Evolutionary conservation across 2,113 vertebrate species (phyloP).

Genomic region (Otis tarda): DNA sequence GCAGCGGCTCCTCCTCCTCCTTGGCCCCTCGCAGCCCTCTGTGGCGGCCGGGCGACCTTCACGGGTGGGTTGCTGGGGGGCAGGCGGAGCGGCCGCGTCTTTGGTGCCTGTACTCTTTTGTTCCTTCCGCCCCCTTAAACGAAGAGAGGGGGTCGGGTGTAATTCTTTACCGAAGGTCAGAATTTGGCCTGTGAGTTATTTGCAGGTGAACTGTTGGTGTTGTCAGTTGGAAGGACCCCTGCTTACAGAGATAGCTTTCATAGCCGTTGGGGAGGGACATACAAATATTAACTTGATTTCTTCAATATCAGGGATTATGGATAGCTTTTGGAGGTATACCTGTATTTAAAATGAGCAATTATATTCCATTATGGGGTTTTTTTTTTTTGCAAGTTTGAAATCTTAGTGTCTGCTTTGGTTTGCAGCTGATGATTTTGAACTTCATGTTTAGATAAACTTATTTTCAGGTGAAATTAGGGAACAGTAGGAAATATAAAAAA

Average conservation of each 20-base stretch:
- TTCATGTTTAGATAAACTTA: not conserved
- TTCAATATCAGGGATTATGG: not conserved
- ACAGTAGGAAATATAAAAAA: not conserved
- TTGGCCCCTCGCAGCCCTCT: not conserved
- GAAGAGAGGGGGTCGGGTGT: not conserved
- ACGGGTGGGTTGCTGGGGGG: not conserved
- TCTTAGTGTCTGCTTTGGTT: not conserved
- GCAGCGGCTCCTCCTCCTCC: not conserved
- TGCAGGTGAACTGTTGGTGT: not conserved
- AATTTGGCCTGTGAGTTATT: not conserved
- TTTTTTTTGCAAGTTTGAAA: not conserved
- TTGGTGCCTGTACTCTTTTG: not conserved
- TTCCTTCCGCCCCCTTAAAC: not conserved
- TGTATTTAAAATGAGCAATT: not conserved
- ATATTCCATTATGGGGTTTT: not conserved
- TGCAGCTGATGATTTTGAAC: not conserved
- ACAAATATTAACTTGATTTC: not conserved
- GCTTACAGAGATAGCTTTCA: fast-evolving
- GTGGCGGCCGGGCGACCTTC: slow-evolving; percentile 37
- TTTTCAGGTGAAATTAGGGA: not conserved
- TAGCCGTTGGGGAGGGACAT: not conserved
- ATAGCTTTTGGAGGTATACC: not conserved
- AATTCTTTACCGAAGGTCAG: not conserved
- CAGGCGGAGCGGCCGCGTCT: not conserved
- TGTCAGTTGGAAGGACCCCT: not conserved